Percentiles rank a stretch among this genome's conserved stretches.
These are phyloP conservation scores for Aphyosemion australe DNA, from an alignment of 2,113 vertebrate species.

Conservation along the genomic window DNA sequence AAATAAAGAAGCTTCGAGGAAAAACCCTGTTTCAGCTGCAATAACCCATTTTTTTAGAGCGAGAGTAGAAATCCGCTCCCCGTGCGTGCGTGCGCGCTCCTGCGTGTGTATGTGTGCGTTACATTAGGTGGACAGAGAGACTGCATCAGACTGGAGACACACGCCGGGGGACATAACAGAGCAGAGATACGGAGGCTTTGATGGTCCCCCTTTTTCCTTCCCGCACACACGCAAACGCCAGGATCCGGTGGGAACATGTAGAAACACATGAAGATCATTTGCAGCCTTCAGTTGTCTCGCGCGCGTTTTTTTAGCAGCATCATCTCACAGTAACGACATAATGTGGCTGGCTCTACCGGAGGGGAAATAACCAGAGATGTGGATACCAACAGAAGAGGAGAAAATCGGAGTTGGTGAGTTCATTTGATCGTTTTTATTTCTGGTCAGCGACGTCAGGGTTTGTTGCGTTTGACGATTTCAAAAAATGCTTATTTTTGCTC, in stretches of 20 bases:
- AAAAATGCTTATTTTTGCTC: neutral
- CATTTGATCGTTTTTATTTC: conserved; percentile 17
- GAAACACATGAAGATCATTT: conserved; percentile 24
- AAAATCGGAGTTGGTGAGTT: conserved; percentile 95
- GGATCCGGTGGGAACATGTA: conserved; percentile 47
- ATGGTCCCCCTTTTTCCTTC: conserved; percentile 34
- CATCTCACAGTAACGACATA: conserved; percentile 71
- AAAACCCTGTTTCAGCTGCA: conserved; percentile 27
- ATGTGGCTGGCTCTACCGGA: conserved; percentile 64
- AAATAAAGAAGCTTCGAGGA: conserved; percentile 39
- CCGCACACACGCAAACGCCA: conserved; percentile 30
- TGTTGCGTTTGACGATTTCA: neutral
- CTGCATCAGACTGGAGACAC: conserved; percentile 75
- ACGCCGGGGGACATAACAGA: conserved; percentile 69
- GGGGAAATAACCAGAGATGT: conserved; percentile 84
- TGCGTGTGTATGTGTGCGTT: conserved; percentile 38
- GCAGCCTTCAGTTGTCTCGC: conserved; percentile 37
- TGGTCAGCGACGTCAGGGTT: neutral
- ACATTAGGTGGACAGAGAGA: conserved; percentile 73
- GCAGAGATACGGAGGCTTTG: conserved; percentile 51
- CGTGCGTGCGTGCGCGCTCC: conserved; percentile 23
- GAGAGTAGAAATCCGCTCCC: conserved; percentile 38
- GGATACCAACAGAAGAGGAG: conserved; percentile 93
- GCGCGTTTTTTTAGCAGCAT: conserved; percentile 53
- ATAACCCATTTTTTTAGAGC: conserved; percentile 40